A percentile compares a stretch with the other conserved stretches of the same genome.
Conservation (phyloP, 2,797 vertebrate genomes). For the Phrynocephalus forsythii region DNA sequence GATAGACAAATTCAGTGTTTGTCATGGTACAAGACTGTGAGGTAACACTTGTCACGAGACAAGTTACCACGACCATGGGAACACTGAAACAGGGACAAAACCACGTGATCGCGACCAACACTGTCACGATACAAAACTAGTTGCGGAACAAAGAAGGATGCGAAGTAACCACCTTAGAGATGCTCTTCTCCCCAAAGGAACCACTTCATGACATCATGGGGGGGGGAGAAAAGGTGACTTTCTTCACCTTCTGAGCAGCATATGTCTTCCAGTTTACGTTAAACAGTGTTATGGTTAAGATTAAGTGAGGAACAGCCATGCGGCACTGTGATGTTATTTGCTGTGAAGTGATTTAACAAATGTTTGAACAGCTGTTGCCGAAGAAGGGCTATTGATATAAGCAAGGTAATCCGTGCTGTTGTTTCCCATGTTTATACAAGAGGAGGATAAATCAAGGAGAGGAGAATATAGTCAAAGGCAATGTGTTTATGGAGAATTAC, state of each 20-base stretch:
- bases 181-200: neutral
- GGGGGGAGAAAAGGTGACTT: neutral
- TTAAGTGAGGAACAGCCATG: constrained; percentile 50
- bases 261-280: constrained; percentile 43
- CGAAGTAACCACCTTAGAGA: too few species aligned
- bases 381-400: constrained; percentile 43
- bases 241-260: constrained; percentile 13
- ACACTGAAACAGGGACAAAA: too few species aligned
- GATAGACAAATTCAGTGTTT: too few species aligned
- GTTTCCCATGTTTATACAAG: constrained; percentile 49
- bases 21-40: too few species aligned
- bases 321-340: constrained; percentile 56
- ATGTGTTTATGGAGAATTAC: constrained; percentile 30
- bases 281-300: constrained; percentile 48
- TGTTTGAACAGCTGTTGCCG: constrained; percentile 69
- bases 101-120: too few species aligned
- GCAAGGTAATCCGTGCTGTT: constrained; percentile 33
- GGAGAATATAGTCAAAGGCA: constrained; percentile 1
- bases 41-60: too few species aligned
- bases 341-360: constrained; percentile 72
- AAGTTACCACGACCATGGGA: too few species aligned
- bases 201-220: constrained; percentile 29
- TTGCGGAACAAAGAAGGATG: too few species aligned
- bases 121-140: too few species aligned
- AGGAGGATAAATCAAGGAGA: constrained; percentile 37